These are phyloP conservation scores for Solenodon paradoxus DNA, from an alignment of 2,113 vertebrate genomes.

Conservation along the genomic window DNA sequence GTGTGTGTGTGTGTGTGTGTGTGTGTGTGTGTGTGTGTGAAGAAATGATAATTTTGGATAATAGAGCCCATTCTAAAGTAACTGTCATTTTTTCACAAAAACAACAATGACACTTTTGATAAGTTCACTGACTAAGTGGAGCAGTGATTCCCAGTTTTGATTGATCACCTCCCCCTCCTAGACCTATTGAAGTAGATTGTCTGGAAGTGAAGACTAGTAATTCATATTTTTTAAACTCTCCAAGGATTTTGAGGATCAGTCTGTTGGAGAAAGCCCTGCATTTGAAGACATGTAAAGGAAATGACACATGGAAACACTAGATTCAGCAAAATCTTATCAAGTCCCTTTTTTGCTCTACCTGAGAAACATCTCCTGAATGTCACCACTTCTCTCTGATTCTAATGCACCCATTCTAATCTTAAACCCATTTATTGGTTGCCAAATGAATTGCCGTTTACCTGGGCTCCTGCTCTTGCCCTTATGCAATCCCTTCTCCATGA, in stretches of 20 bases:
- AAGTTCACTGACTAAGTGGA: background rate
- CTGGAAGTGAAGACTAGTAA: background rate
- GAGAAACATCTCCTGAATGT: background rate
- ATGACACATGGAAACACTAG: background rate
- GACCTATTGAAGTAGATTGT: background rate
- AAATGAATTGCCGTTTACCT: background rate
- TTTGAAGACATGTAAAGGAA: background rate
- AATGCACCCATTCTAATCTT: background rate
- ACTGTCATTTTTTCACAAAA: constrained; percentile 16
- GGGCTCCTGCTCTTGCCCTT: background rate
- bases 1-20: background rate
- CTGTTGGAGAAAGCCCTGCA: background rate
- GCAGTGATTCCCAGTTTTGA: background rate
- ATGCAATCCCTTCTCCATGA: background rate
- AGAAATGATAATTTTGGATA: background rate
- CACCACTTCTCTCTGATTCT: background rate
- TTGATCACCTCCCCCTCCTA: background rate
- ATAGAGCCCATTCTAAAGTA: background rate
- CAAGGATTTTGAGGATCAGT: background rate
- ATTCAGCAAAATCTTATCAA: background rate
- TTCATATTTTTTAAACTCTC: background rate
- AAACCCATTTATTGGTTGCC: background rate
- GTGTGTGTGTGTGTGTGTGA: background rate
- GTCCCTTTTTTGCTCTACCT: background rate
- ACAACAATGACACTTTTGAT: background rate